phyloP scores from a whole-genome alignment of 2,113 vertebrate species.

The Trichechus manatus region DNA sequence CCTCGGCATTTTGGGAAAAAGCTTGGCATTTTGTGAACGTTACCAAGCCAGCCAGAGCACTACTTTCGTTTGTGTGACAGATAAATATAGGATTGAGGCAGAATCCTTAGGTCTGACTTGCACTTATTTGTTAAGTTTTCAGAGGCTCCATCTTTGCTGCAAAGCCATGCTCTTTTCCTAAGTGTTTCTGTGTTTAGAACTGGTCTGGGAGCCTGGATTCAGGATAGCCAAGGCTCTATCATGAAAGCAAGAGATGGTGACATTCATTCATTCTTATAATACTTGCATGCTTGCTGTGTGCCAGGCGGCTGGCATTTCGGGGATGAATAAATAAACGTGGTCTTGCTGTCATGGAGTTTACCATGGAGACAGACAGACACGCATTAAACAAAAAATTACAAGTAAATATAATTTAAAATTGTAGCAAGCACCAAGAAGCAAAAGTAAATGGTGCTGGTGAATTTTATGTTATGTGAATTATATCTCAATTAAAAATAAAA shows the following conservation, averaged over 20 bases:
- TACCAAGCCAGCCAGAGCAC: background rate
- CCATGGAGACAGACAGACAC: background rate
- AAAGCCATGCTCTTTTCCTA: background rate
- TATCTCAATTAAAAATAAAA: background rate
- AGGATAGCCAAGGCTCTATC: background rate
- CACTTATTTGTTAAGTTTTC: background rate
- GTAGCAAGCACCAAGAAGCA: background rate
- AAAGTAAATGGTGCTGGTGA: background rate
- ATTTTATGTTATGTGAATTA: background rate
- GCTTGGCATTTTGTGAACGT: background rate
- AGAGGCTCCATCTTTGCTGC: background rate
- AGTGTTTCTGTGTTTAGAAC: background rate
- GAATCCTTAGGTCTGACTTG: background rate
- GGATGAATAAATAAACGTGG: background rate
- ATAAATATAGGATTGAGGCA: background rate
- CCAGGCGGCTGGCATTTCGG: background rate
- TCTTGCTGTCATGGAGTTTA: background rate
- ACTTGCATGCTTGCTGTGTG: background rate
- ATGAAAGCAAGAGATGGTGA: background rate
- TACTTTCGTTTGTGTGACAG: background rate
- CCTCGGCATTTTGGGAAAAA: constrained; percentile 1
- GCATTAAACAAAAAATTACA: background rate
- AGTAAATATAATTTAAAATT: background rate
- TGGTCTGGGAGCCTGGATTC: background rate
- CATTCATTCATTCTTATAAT: background rate